Base-by-base conservation (phyloP, 1,140 invertebrate species). In the Antheraea mylitta region DNA sequence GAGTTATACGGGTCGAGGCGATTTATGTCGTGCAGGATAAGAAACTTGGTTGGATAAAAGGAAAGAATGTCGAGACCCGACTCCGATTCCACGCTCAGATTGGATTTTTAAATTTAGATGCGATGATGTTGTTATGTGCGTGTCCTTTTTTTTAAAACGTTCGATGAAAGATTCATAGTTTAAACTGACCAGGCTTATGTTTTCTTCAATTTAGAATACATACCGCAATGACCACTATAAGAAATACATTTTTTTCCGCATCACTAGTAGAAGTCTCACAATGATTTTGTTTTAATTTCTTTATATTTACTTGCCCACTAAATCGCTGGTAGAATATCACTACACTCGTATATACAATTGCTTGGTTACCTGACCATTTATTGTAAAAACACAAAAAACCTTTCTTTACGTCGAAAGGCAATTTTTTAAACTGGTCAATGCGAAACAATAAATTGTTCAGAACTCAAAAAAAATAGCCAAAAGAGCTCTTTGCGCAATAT, bases 91-190 rank as follows among this genome's bases (percentile, higher is more conserved):
- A 79, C 68, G 80, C 82, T 79, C 81, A 82, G 86, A 90, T 89
- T 88, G 87, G 81, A 79, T 87, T 91, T 87, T 91, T 87, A 87
- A 91, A 91, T 91, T 90, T 83, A 83, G 80, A 83, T 77, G 76
- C 77, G 71, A 75, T 80, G 75, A 79, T 82, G 81, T 82, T 81
- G 79, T 84, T 79, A 64, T 73, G 69, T 68, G 38, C 61, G 58
- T 64, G 62, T 36, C 45, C 16, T 59, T 66, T 58, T 37, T 10
- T 37, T 16, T 10, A 10, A 48, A 53, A 53, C 45, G 11, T 53
- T 53, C 5, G 16, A 5, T 13, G 45, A 53, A n/a, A 53, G 45
- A 53, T 53, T 53, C 11, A 42, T 42, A 42, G 11, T 53, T 7
- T 53, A 53, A 53, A 61, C 58, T 65, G 13, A 66, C 48, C 65